phyloP scores from a whole-genome alignment of 2,888 invertebrate species.

The Mamestra brassicae region DNA sequence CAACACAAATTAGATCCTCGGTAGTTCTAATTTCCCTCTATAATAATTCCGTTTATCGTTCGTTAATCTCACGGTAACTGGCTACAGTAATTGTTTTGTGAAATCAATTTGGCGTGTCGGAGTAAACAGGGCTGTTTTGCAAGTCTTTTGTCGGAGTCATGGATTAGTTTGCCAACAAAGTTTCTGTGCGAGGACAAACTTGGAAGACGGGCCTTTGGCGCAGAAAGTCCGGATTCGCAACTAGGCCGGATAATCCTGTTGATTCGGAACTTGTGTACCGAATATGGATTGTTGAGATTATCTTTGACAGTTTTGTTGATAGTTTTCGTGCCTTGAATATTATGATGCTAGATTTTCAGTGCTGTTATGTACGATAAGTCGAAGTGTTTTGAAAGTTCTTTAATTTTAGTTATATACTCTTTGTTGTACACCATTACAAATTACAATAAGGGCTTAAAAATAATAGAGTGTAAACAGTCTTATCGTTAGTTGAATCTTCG shows the following conservation, averaged over 20 bases:
- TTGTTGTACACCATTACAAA: no score
- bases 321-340: slow-evolving; percentile 16
- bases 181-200: slow-evolving; percentile 51
- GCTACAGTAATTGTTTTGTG: slow-evolving; percentile 59
- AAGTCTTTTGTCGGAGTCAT: slow-evolving; percentile 46
- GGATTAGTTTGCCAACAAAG: slow-evolving; percentile 68
- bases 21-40: slow-evolving; percentile 1
- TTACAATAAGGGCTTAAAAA: no score
- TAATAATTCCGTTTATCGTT: slow-evolving; percentile 1
- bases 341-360: not conserved
- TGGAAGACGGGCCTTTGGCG: slow-evolving; percentile 31
- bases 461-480: no score
- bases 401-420: not conserved
- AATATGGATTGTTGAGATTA: slow-evolving; percentile 22
- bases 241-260: slow-evolving; percentile 55
- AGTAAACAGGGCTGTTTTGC: slow-evolving; percentile 56
- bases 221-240: slow-evolving; percentile 45
- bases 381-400: not conserved
- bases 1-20: not conserved
- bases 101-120: slow-evolving; percentile 54
- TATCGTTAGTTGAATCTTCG: not conserved
- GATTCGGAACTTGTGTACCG: slow-evolving; percentile 18
- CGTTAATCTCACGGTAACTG: slow-evolving; percentile 49
- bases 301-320: slow-evolving; percentile 35
- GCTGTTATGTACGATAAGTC: not conserved